Evolutionary conservation across 2,888 invertebrate genomes (phyloP), one percentile per base, ranked within the genome.

Genomic region (Calameuta idolon): DNA sequence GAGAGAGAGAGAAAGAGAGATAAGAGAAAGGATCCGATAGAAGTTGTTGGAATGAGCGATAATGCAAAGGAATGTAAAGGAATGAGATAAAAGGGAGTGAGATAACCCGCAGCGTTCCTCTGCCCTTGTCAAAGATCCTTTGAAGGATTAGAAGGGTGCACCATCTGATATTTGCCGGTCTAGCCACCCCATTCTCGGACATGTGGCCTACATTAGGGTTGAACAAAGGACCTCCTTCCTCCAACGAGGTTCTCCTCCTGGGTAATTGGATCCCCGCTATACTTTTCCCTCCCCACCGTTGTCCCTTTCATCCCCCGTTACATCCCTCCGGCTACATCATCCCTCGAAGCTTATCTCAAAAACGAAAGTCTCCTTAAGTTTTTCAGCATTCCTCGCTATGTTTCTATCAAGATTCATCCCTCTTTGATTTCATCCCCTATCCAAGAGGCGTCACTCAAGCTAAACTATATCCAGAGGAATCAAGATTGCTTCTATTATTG

Each of bases 121-220:
- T 69, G 75, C 71, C 71, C 76, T 73, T 55, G 55, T 15, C 55
- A 15, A 55, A 55, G 77, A 79, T 78, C 79, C 76, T 77, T 79
- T 69, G 55, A 34, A 35, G 71, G 23, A 55, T 55, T 55, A 55
- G 37, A 34, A 73, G 78, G 78, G 78, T 31, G 73, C 37, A 37
- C 55, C 55, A 55, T 23, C 23, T 23, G 55, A 23, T 55, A 55
- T 55, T 55, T 55, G 55, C 55, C 55, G 55, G 55, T 55, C 55
- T 5, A 55, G 55, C 55, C 55, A 55, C 55, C 55, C 55, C 76
- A 55, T 79, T 74, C 74, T 55, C 33, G 75, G 35, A 68, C 82
- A 81, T 79, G 83, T 83, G 83, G 83, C 83, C 81, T 83, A 80
- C 80, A 83, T 83, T 83, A 81, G 78, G 77, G 68, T 76, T 77